Evolutionary conservation across 2,888 invertebrate species (phyloP).

Genomic region (Bembecia ichneumoniformis): DNA sequence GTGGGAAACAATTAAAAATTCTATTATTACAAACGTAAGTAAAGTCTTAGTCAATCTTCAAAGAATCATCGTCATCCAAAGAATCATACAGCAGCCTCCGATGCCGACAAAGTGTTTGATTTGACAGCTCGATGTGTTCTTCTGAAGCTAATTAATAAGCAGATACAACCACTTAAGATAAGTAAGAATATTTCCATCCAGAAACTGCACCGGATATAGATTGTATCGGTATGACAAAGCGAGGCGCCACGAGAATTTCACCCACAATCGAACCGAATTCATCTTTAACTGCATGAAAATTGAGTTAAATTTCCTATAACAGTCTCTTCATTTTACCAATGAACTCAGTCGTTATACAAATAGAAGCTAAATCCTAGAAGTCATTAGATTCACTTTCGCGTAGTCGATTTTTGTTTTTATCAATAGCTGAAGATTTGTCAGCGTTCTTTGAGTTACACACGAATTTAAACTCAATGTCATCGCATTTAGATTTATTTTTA

Average conservation of each 20-base stretch:
- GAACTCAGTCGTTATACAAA: slow-evolving; percentile 5
- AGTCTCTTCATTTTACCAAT: slow-evolving; percentile 15
- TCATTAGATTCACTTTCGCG: slow-evolving; percentile 23
- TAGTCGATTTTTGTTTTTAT: slow-evolving; percentile 21
- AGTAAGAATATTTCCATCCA: slow-evolving; percentile 72
- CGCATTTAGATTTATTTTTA: slow-evolving; percentile 20
- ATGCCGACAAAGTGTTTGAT: slow-evolving; percentile 65
- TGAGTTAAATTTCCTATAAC: slow-evolving; percentile 15
- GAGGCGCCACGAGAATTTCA: slow-evolving; percentile 54
- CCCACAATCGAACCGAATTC: slow-evolving; percentile 10
- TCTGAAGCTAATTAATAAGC: slow-evolving; percentile 68
- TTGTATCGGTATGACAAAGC: slow-evolving; percentile 70
- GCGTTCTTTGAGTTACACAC: slow-evolving; percentile 20
- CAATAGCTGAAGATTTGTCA: slow-evolving; percentile 44
- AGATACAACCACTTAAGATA: slow-evolving; percentile 73
- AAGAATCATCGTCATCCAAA: slow-evolving; percentile 57
- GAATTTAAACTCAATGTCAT: slow-evolving; percentile 11
- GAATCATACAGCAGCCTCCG: slow-evolving; percentile 24
- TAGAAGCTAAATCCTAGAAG: slow-evolving; percentile 10
- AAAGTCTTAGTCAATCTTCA: slow-evolving; percentile 20
- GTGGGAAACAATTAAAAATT: slow-evolving; percentile 8
- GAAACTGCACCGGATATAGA: slow-evolving; percentile 71
- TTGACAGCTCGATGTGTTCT: slow-evolving; percentile 64
- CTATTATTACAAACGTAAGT: slow-evolving; percentile 10
- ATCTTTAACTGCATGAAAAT: slow-evolving; percentile 9